phyloP scores from a whole-genome alignment of 2,113 vertebrate genomes.

The Lagopus leucura region DNA sequence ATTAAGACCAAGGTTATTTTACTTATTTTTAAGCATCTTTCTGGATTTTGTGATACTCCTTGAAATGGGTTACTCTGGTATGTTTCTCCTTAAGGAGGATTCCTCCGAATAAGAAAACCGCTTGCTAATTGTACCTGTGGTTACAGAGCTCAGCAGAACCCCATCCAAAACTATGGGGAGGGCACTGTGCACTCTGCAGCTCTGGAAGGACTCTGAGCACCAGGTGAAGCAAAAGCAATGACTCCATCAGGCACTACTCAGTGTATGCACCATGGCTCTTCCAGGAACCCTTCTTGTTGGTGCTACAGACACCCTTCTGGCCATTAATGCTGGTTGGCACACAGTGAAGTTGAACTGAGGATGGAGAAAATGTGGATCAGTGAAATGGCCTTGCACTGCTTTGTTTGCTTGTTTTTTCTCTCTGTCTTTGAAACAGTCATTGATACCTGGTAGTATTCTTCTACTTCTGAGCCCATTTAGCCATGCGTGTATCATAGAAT shows the following conservation, averaged over 20 bases:
- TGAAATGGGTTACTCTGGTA: background rate
- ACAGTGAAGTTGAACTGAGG: rapidly evolving
- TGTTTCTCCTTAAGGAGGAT: background rate
- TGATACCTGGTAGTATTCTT: background rate
- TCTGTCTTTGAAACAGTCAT: background rate
- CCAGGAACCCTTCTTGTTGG: background rate
- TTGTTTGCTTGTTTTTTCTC: background rate
- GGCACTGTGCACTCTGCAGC: background rate
- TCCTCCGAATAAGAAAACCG: background rate
- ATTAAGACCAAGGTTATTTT: background rate
- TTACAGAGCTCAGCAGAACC: background rate
- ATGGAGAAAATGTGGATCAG: rapidly evolving
- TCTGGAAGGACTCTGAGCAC: background rate
- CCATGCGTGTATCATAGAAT: too few relatives aligned
- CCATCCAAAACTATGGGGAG: rapidly evolving
- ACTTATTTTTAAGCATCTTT: background rate
- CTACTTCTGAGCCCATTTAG: background rate
- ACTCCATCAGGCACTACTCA: background rate
- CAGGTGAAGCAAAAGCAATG: background rate
- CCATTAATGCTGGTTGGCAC: background rate
- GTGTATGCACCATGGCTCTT: background rate
- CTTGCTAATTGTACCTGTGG: background rate
- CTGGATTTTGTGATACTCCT: background rate
- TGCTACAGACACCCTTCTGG: rapidly evolving
- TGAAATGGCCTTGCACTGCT: background rate